Conservation (phyloP, 2,888 invertebrate species). For the Furcula furcula region DNA sequence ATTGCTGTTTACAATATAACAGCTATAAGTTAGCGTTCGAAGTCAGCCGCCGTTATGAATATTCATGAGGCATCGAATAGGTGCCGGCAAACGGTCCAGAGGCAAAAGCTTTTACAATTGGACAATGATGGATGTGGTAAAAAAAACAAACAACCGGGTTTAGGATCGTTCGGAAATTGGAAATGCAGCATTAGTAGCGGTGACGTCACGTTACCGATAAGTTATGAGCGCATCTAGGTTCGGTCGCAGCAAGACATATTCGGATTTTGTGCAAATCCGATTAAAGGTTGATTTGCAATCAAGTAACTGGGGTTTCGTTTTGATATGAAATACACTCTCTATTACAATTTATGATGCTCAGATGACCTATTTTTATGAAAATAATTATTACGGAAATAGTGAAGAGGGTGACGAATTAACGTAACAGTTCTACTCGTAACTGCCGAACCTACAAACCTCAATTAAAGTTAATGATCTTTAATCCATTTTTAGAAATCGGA, state of each 20-base stretch:
- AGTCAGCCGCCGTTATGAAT: constrained; percentile 46
- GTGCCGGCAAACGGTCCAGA: constrained; percentile 37
- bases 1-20: neutral
- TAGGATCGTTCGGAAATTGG: constrained; percentile 69
- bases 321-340: too few species aligned
- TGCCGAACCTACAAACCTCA: too few species aligned
- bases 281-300: constrained; percentile 23
- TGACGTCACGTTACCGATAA: constrained; percentile 61
- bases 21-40: constrained; percentile 29
- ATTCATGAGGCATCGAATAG: constrained; percentile 38
- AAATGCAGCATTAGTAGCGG: constrained; percentile 65
- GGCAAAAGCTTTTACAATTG: constrained; percentile 62
- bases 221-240: constrained; percentile 52
- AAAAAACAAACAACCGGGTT: constrained; percentile 50
- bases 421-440: too few species aligned
- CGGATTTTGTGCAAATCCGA: constrained; percentile 34
- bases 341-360: too few species aligned
- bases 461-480: too few species aligned
- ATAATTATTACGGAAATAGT: too few species aligned
- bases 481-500: too few species aligned
- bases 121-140: constrained; percentile 74
- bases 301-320: too few species aligned
- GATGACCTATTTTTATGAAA: too few species aligned
- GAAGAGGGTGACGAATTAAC: too few species aligned
- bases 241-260: constrained; percentile 16